Conservation (phyloP, 1,140 invertebrate genomes). For the Acyrthosiphon pisum region DNA sequence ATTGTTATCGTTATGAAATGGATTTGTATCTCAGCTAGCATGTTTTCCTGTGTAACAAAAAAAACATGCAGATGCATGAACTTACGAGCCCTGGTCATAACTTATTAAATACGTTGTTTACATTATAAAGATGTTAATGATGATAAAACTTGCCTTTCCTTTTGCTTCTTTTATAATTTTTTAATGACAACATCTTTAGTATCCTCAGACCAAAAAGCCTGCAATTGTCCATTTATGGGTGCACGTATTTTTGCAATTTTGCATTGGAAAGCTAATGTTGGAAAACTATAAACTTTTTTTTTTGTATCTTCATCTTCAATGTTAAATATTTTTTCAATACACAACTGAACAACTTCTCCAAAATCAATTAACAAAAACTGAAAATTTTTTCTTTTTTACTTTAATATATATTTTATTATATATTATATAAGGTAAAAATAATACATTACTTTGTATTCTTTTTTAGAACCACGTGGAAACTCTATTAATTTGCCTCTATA, state of each 20-base stretch:
- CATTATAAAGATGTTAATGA: too few species aligned
- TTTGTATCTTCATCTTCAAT: conserved; percentile 41
- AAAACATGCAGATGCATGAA: too few species aligned
- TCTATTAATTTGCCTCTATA: conserved; percentile 14
- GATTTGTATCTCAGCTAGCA: too few species aligned
- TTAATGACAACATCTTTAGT: conserved; percentile 63
- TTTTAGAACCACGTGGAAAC: background rate
- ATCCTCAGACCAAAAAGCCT: conserved; percentile 69
- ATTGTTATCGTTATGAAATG: too few species aligned
- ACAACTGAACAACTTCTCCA: conserved; percentile 70
- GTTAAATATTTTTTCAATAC: conserved; percentile 55
- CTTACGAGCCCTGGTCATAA: too few species aligned
- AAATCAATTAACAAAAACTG: conserved; percentile 79
- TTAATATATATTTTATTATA: background rate
- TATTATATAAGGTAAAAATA: background rate
- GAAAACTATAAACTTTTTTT: conserved; percentile 60
- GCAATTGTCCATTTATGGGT: conserved; percentile 66
- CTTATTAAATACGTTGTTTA: too few species aligned
- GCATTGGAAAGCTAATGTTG: conserved; percentile 76
- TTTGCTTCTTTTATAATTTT: conserved; percentile 60
- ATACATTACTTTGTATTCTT: conserved; percentile 14
- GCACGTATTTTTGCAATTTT: conserved; percentile 73
- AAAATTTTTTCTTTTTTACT: background rate
- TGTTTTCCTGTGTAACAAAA: too few species aligned
- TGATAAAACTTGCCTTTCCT: conserved; percentile 61